Evolutionary conservation across 1,140 invertebrate species (phyloP), one percentile per base, ranked within the genome.

Genomic region (Pteromalus puparum): DNA sequence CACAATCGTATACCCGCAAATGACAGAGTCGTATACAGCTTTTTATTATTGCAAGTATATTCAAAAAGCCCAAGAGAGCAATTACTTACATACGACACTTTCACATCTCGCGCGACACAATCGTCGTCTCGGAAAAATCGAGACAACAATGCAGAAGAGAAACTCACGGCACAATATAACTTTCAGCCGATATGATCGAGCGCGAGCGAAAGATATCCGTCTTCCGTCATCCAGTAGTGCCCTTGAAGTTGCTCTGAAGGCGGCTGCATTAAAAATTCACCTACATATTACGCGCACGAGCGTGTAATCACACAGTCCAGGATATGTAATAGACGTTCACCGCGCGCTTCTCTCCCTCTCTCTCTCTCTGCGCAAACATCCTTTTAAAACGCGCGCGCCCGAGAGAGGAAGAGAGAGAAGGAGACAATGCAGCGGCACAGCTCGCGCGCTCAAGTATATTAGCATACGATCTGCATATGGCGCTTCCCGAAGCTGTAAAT

Each of bases 391-490:
- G 53, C 18, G 21, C 13, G 48, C 13, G 48, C 13, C 15, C 18
- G 21, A n/a, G 53, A 61, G 21, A n/a, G 68, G 30, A 12, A 30
- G 28, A n/a, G 68, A 70, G 26, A 30, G 28, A 70, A 70, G 26
- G 12, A 70, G 68, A 30, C 68, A 70, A 61, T 70, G 68, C 68
- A 70, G 24, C 26, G 24, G 53, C 18, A 61, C 15, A 7, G 53
- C 15, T 1, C 2, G n/a, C n/a, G n/a, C n/a, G n/a, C n/a, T n/a
- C n/a, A n/a, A 13, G 46, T 3, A 6, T 28, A 70, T 70, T 70
- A 70, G 24, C 68, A 70, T 70, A 70, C 68, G 28, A 70, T 70
- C 68, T 70, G 68, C 68, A 70, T 70, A 70, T 61, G 53, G 53
- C 53, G 53, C 53, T 61, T 61, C 53, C 6, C 53, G 53, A 61